Conservation (phyloP, 2,888 invertebrate genomes). For the Alentia gelatinosa region DNA sequence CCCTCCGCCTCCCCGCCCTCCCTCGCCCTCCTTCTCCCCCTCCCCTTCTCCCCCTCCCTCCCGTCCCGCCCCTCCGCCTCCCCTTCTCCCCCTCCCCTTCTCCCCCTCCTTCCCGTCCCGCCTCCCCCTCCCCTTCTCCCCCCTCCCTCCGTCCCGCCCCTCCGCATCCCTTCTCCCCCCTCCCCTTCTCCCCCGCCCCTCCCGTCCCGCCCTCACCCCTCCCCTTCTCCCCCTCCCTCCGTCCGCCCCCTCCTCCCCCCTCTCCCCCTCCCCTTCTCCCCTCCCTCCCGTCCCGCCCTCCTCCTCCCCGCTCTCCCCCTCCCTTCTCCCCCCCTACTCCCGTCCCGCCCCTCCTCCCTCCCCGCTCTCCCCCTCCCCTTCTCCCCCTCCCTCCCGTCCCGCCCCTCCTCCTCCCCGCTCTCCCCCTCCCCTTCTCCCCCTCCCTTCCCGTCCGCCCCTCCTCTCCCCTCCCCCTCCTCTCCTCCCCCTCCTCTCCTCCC, state of each 20-base stretch:
- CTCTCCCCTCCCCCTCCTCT: not conserved
- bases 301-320: not conserved
- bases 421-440: not conserved
- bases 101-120: not conserved
- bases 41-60: not conserved
- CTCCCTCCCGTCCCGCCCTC: not conserved
- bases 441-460: not conserved
- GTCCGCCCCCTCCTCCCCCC: not conserved
- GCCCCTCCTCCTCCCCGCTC: not conserved
- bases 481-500: not conserved
- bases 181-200: not conserved
- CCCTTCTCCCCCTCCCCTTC: not conserved
- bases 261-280: not conserved
- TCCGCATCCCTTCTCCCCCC: not conserved
- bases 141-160: not conserved
- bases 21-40: not conserved
- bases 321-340: not conserved
- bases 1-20: not conserved
- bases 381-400: not conserved
- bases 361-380: not conserved
- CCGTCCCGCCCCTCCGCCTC: not conserved
- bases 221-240: not conserved
- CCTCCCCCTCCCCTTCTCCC: not conserved
- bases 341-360: not conserved
- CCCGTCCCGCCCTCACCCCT: not conserved